Evolutionary conservation across 2,797 vertebrate genomes (phyloP).

Genomic region (Enteromius afrohamiltoni): DNA sequence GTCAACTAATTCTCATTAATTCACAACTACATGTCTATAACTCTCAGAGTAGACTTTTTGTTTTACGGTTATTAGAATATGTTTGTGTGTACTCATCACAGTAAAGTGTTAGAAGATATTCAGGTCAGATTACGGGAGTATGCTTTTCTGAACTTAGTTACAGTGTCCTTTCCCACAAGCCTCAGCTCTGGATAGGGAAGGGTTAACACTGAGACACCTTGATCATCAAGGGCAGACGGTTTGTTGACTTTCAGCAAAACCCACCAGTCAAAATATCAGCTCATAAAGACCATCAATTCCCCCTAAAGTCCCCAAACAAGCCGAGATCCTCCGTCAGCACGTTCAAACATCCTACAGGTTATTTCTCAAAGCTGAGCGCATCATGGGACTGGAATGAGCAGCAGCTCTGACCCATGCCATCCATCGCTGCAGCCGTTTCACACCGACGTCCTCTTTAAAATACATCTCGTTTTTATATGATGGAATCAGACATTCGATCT

Average conservation of each 20-base stretch:
- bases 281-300: not conserved
- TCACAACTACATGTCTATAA: too few relatives aligned
- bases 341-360: slow-evolving; percentile 59
- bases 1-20: too few relatives aligned
- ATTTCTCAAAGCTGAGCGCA: slow-evolving; percentile 66
- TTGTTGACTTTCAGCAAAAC: slow-evolving; percentile 60
- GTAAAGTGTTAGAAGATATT: too few relatives aligned
- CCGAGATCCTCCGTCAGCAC: not conserved
- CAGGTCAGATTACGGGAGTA: too few relatives aligned
- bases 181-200: not conserved
- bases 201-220: slow-evolving; percentile 2
- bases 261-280: slow-evolving; percentile 57
- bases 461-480: not conserved
- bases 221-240: slow-evolving; percentile 11
- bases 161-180: not conserved
- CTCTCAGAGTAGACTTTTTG: too few relatives aligned
- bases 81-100: too few relatives aligned
- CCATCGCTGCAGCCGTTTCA: slow-evolving; percentile 60
- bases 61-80: too few relatives aligned
- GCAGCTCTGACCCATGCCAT: slow-evolving; percentile 51
- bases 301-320: slow-evolving; percentile 57
- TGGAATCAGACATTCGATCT: too few relatives aligned
- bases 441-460: slow-evolving; percentile 50
- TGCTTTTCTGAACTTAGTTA: not conserved
- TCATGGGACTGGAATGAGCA: slow-evolving; percentile 67